Evolutionary conservation across 2,888 invertebrate genomes (phyloP).

Genomic region (Omphaloscelis lunosa): DNA sequence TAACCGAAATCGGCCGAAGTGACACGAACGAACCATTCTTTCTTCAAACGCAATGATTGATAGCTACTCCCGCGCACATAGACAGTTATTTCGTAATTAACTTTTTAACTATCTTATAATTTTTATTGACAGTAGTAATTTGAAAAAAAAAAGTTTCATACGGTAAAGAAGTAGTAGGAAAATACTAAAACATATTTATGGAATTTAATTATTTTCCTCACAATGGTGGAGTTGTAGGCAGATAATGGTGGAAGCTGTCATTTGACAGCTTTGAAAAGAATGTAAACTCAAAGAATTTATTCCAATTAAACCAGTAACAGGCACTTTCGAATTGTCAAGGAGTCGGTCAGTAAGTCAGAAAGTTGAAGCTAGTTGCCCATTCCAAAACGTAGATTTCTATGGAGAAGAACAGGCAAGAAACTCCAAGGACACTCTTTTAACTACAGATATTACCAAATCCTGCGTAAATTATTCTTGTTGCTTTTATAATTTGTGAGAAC

Average conservation of each 20-base stretch:
- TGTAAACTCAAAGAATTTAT: not conserved
- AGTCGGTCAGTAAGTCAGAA: not conserved
- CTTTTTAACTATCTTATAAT: conserved; percentile 43
- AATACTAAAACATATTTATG: not conserved
- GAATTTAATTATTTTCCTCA: not conserved
- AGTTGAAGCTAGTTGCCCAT: not conserved
- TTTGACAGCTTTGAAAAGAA: not conserved
- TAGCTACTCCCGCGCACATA: conserved; percentile 25
- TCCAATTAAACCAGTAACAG: not conserved
- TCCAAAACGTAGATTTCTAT: not conserved
- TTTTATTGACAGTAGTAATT: conserved; percentile 52
- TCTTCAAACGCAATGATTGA: conserved; percentile 44
- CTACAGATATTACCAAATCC: no score
- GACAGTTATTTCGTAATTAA: conserved; percentile 51
- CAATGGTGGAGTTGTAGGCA: not conserved
- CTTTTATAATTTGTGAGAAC: not conserved
- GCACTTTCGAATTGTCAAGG: not conserved
- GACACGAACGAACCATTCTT: conserved; percentile 34
- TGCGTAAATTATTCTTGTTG: not conserved
- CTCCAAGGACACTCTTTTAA: no score
- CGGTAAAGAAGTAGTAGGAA: not conserved
- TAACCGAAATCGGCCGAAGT: conserved; percentile 49
- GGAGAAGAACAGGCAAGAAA: not conserved
- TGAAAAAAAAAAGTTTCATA: conserved; percentile 6
- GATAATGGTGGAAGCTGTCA: not conserved